Evolutionary conservation across 2,888 invertebrate species (phyloP), one percentile per base, ranked within the genome.

Genomic region (Andricus quercusramuli): DNA sequence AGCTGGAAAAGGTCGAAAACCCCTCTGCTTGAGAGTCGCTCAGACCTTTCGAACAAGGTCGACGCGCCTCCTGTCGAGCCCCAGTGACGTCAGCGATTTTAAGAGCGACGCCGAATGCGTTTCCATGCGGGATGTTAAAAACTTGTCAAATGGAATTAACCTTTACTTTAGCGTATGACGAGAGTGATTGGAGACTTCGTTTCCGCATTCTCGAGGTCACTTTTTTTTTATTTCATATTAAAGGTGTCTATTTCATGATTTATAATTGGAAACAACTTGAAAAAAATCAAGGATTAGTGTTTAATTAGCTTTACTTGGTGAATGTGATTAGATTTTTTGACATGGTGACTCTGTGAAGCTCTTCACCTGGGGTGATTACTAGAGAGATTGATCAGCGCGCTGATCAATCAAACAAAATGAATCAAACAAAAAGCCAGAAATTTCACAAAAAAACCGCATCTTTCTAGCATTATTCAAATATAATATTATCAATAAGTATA

Each of bases 1-100:
- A 29, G 66, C 41, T 51, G 32, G 25, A 64, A 78, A 66, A 78
- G 78, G 78, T 78, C 78, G 65, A 64, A 29, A 62, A 78, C 65
- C 65, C 65, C 78, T 37, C 56, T 20, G 32, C n/a, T 25, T 25
- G 9, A 47, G 47, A 47, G 29, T 44, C n/a, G 17, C 29, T 29
- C n/a, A 51, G 32, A 51, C 56, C 56, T 56, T 51, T 74, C 20
- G 32, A 56, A 56, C 74, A 74, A 56, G 74, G 74, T 74, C 74
- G 74, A 74, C 74, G 56, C 70, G 70, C 47, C 56, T 74, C 56
- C 17, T 37, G 70, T 70, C 32, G 41, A 67, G 67, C n/a, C 41
- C 41, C 67, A 67, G 32, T 74, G 74, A 74, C 56, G 74, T 74
- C 74, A 74, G 56, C 74, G 13, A 37, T 74, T 51, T 74, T 56